phyloP scores from a whole-genome alignment of 2,113 vertebrate genomes.

The Chlamydotis undulata region DNA sequence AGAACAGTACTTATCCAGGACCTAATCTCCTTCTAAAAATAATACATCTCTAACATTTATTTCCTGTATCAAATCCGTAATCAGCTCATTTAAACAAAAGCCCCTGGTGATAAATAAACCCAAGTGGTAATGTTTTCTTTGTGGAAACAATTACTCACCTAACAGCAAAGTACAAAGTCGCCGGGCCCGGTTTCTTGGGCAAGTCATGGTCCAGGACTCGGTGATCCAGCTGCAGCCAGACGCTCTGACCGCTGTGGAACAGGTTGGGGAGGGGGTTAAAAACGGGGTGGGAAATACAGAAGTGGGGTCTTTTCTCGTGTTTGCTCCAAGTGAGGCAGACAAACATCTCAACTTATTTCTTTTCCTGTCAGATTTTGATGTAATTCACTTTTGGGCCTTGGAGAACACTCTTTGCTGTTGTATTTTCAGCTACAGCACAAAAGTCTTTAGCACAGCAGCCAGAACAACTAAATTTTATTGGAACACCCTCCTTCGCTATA shows the following conservation, averaged over 20 bases:
- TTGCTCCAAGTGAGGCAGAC: background rate
- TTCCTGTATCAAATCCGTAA: constrained; percentile 30
- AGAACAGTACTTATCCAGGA: background rate
- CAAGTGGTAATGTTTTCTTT: background rate
- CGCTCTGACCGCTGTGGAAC: constrained; percentile 86
- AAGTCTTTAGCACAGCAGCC: background rate
- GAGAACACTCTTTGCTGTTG: fast-evolving
- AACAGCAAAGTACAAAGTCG: constrained; percentile 88
- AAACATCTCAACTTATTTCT: background rate
- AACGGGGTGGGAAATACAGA: background rate
- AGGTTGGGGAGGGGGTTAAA: constrained; percentile 7
- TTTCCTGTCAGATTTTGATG: background rate
- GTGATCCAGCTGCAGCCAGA: constrained; percentile 96
- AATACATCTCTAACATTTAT: background rate
- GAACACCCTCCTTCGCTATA: background rate
- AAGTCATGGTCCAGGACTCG: constrained; percentile 95
- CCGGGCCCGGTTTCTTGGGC: constrained; percentile 86
- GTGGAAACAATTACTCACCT: constrained; percentile 79
- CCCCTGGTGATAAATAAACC: background rate
- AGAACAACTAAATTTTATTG: background rate
- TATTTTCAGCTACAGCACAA: background rate
- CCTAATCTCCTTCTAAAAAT: constrained; percentile 20
- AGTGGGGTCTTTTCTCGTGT: fast-evolving
- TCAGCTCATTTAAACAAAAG: background rate
- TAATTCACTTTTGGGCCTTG: background rate